A percentile compares a stretch with the other conserved stretches of the same genome.
phyloP scores from a whole-genome alignment of 2,888 invertebrate genomes.

The Celastrina argiolus region DNA sequence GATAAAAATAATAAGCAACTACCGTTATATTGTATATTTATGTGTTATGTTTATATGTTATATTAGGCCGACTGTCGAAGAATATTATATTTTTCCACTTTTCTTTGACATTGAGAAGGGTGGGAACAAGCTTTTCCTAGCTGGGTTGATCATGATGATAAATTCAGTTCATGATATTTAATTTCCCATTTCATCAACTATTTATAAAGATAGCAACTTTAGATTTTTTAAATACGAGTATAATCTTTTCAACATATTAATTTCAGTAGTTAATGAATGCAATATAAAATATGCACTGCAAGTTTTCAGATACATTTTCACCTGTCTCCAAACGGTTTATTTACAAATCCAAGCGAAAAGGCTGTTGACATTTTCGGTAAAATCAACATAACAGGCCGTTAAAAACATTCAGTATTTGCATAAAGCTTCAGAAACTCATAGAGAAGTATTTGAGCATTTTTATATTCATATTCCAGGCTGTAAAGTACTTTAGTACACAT shows the following conservation, averaged over 20 bases:
- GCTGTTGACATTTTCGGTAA: not conserved
- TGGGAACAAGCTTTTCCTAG: no score
- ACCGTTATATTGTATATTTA: no score
- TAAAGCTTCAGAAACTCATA: not conserved
- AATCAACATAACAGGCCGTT: not conserved
- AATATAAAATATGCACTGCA: not conserved
- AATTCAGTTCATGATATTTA: no score
- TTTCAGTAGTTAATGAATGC: not conserved
- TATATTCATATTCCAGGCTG: not conserved
- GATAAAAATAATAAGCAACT: no score
- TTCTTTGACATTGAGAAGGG: no score
- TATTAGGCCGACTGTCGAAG: no score
- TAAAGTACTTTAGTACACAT: not conserved
- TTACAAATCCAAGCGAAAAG: not conserved
- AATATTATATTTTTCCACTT: no score
- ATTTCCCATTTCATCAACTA: no score
- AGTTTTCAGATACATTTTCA: not conserved
- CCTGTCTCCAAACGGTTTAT: not conserved
- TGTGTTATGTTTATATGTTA: no score
- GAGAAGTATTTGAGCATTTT: not conserved
- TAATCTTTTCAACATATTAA: not conserved
- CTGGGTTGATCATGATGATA: no score
- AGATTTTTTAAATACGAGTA: no score
- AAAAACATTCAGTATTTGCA: not conserved
- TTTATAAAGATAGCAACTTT: no score